Evolutionary conservation across 2,113 vertebrate species (phyloP), one percentile per base, ranked within the genome.

Genomic region (Prunella himalayana): DNA sequence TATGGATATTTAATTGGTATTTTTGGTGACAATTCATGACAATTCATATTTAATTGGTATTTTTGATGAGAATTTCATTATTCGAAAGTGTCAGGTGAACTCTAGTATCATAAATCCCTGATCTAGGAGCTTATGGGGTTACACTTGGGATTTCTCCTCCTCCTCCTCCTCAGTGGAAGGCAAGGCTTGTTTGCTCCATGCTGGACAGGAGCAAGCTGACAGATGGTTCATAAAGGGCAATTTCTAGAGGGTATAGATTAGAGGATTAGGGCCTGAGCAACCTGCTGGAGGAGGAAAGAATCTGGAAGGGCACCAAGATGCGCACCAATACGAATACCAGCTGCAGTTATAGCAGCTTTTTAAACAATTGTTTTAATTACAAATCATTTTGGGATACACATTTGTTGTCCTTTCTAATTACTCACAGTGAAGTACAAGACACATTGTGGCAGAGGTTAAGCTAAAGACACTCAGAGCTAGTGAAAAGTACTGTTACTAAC

Each of bases 361-460:
- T 64, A 86, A 95, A 75, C 37, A 81, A 51, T 68, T 71, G 54
- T 60, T 92, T 90, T 88, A 92, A 86, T 75, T 71, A 75, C 23
- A 71, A 63, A 63, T 70, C 3, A 81, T 77, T 93, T 51, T 42
- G 50, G 28, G 50, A 76, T 80, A 76, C 17, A 33, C 33, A 60
- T 86, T 90, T 82, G n/a, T 31, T 91, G 41, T 79, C 35, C 28
- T 44, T 90, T 49, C 60, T 84, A 92, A 78, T 91, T 68, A 94
- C 22, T 51, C 65, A 60, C 68, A 42, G 30, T 37, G 69, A 92
- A 31, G 39, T 75, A 64, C 47, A 83, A 81, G 83, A 88, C 89
- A 68, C 47, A 59, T 16, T 76, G 51, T 56, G 72, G 69, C 80
- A 95, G 88, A 95, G 86, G 91, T 88, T 64, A 95, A 86, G n/a